Conservation (phyloP, 1,140 invertebrate genomes). For the Dendroctonus ponderosae region DNA sequence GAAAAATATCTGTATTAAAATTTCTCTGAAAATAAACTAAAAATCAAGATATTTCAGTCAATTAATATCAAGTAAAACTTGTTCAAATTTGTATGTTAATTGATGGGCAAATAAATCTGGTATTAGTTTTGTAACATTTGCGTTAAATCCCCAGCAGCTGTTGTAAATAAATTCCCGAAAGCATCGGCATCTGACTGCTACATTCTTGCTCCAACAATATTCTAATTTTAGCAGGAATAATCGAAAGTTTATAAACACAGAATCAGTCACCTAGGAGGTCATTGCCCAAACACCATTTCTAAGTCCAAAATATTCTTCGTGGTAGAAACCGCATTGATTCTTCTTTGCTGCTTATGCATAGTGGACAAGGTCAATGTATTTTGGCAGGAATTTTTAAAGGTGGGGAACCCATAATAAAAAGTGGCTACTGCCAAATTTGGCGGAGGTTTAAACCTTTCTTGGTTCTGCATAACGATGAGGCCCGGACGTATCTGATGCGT, state of each 20-base stretch:
- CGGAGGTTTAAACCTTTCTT: slow-evolving; percentile 26
- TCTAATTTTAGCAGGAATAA: slow-evolving; percentile 7
- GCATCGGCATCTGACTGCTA: no score
- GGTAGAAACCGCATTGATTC: slow-evolving; percentile 18
- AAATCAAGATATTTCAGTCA: no score
- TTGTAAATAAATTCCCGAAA: no score
- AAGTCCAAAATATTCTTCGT: slow-evolving; percentile 25
- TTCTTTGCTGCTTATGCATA: slow-evolving; percentile 24
- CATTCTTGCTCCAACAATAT: background rate
- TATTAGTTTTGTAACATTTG: no score
- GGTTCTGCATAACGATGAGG: slow-evolving; percentile 32
- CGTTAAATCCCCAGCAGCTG: no score
- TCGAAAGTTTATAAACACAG: slow-evolving; percentile 24
- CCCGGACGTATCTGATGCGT: slow-evolving; percentile 12
- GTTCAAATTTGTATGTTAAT: no score
- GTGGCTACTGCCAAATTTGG: slow-evolving; percentile 33
- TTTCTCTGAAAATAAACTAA: no score
- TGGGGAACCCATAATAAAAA: slow-evolving; percentile 31
- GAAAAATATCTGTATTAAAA: no score
- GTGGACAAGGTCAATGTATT: slow-evolving; percentile 33
- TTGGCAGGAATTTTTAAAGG: slow-evolving; percentile 32
- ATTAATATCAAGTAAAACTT: no score
- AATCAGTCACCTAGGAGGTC: slow-evolving; percentile 5
- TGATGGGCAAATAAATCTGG: no score
- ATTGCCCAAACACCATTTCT: slow-evolving; percentile 29